Base-by-base conservation (phyloP, 2,113 vertebrate genomes). In the Microtus ochrogaster region DNA sequence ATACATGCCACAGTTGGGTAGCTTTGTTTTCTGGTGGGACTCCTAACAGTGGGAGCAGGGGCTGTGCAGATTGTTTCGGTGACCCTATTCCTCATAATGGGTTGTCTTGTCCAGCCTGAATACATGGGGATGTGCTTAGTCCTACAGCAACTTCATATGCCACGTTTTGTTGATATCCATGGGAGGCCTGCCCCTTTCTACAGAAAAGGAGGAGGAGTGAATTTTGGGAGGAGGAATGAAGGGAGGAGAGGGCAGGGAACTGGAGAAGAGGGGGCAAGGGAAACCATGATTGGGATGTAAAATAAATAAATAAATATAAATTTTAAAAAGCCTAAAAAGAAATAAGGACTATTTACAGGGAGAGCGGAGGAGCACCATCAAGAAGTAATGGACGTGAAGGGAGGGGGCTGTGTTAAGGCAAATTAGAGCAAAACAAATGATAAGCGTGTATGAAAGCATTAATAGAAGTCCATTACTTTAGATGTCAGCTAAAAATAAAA, bases 11-110 rank as follows among this genome's bases (percentile, higher is more conserved):
- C 68, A 72, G 36, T n/a, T n/a, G 68, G 36, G 1, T n/a, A 72
- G 68, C 36, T n/a, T 72, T 36, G 68, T 72, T 7, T n/a, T 72
- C 68, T n/a, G 7, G 36, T 72, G 17, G 1, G 36, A 72, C 68
- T 72, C 36, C 68, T n/a, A n/a, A 72, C 33, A n/a, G 17, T 72
- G 36, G 68, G 36, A 72, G 0, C 17, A 72, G 36, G 33, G 33
- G 13, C 17, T 72, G 1, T 72, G 2, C 16, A 0, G 17, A 72
- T n/a, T 8, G 8, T 1, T 72, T 72, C 9, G 36, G 68, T 0
- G 3, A 21, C 17, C 7, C 33, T 72, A 1, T 19, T n/a, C 16
- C 36, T 72, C 68, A 19, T n/a, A 72, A 17, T 72, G 36, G 68
- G 6, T 72, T 72, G 68, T 36, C 36, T 72, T 72, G 14, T 17